These are phyloP conservation scores for Hybognathus amarus DNA, from an alignment of 2,797 vertebrate genomes.

Conservation along the genomic window DNA sequence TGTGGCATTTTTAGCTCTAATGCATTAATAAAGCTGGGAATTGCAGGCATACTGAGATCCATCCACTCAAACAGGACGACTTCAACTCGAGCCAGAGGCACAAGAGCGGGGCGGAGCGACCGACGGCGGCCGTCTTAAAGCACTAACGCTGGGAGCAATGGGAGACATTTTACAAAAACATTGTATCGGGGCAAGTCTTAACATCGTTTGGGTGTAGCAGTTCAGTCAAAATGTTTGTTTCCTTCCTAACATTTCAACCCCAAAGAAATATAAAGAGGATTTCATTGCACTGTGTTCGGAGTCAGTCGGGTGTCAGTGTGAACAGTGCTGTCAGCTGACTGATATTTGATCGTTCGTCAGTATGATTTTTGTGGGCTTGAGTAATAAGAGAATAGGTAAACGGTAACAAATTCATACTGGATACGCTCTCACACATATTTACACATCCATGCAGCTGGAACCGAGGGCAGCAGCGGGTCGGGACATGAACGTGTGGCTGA, in stretches of 20 bases:
- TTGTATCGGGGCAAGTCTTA: background rate
- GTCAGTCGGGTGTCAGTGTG: background rate
- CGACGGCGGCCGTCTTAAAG: background rate
- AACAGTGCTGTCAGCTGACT: constrained; percentile 1
- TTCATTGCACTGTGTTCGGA: constrained; percentile 39
- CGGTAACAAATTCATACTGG: background rate
- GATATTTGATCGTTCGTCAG: background rate
- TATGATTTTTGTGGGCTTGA: background rate
- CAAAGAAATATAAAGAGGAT: background rate
- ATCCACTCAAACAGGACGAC: background rate
- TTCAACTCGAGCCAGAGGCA: constrained; percentile 23
- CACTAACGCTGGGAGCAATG: background rate
- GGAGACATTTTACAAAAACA: background rate
- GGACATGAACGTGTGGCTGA: background rate
- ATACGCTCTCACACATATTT: background rate
- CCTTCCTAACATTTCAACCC: background rate
- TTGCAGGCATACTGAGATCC: background rate
- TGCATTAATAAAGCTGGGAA: constrained; percentile 4
- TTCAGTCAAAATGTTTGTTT: background rate
- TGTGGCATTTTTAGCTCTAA: constrained; percentile 4
- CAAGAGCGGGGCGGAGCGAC: background rate
- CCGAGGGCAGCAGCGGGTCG: constrained; percentile 1
- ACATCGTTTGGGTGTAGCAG: background rate
- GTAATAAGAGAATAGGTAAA: background rate
- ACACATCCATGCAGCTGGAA: background rate